Evolutionary conservation across 2,888 invertebrate species (phyloP).

Genomic region (Mimachlamys varia): DNA sequence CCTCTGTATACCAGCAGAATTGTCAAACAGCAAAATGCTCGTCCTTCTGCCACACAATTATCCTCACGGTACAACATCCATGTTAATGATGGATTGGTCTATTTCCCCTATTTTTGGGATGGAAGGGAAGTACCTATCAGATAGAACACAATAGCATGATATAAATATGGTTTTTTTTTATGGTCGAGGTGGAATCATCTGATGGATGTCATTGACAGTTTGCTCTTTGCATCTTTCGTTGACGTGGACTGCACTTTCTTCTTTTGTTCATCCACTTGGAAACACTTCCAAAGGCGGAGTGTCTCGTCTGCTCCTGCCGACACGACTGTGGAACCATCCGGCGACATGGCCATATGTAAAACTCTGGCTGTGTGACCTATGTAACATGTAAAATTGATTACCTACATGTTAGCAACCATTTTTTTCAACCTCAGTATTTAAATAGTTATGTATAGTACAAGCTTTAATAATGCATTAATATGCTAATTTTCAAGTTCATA

Average conservation of each 20-base stretch:
- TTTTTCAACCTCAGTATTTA: too few species aligned
- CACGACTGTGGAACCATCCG: slow-evolving; percentile 95
- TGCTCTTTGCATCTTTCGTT: slow-evolving; percentile 58
- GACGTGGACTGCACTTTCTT: slow-evolving; percentile 68
- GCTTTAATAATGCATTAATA: too few species aligned
- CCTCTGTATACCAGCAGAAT: background rate
- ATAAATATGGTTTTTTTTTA: background rate
- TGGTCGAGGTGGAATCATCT: slow-evolving; percentile 29
- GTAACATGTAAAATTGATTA: slow-evolving; percentile 5
- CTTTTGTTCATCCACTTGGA: slow-evolving; percentile 82
- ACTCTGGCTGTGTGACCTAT: slow-evolving; percentile 94
- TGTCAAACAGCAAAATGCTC: background rate
- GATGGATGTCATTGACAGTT: slow-evolving; percentile 51
- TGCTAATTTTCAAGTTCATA: too few species aligned
- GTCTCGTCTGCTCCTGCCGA: slow-evolving; percentile 98
- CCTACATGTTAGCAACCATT: too few species aligned
- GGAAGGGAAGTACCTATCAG: background rate
- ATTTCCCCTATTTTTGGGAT: background rate
- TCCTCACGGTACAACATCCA: background rate
- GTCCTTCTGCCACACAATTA: background rate
- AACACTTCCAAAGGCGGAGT: slow-evolving; percentile 97
- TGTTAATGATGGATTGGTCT: background rate
- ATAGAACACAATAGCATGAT: background rate
- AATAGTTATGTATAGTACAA: too few species aligned
- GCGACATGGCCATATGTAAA: slow-evolving; percentile 95